Base-by-base conservation (phyloP, 2,888 invertebrate genomes). In the Clanis bilineata region DNA sequence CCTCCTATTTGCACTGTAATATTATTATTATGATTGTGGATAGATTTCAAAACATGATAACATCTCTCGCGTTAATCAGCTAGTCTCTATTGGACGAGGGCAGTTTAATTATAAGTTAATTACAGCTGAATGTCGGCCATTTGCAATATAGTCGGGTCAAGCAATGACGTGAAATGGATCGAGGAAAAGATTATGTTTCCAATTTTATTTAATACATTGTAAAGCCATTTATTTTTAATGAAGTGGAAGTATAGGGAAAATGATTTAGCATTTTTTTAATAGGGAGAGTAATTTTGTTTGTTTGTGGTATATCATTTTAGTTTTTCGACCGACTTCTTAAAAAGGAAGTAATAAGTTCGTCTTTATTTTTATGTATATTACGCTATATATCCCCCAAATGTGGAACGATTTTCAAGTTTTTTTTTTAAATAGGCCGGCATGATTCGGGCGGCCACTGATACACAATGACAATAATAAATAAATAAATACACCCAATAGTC, bases 41-140 rank as follows among this genome's bases (percentile, higher is more conserved):
- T 15, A 28, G 0, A 10, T 10, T 44, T 47, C n/a, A 28, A 18
- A 28, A 47, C 9, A 47, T 28, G 7, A 47, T 28, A 15, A n/a
- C n/a, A n/a, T n/a, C n/a, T n/a, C 28, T 15, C n/a, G 25, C 15
- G 28, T 25, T 47, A 28, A 28, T 47, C 23, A 15, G 12, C 44
- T 15, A 15, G 47, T 47, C n/a, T 47, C 15, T 28, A 47, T 47
- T 47, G 9, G 47, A 47, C 47, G 47, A 47, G 15, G 47, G 32
- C 9, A 28, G 32, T 32, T 18, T 32, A 51, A 32, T 32, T 51
- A 51, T 32, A 9, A 51, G 51, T 32, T 51, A 51, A 32, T 28
- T 51, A 51, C 32, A 10, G 28, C 32, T 51, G 47, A 47, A 47
- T 25, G n/a, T 10, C 25, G 10, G 28, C 51, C 21, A 51, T 51